Conservation (phyloP, 2,888 invertebrate genomes). For the Serripes groenlandicus region DNA sequence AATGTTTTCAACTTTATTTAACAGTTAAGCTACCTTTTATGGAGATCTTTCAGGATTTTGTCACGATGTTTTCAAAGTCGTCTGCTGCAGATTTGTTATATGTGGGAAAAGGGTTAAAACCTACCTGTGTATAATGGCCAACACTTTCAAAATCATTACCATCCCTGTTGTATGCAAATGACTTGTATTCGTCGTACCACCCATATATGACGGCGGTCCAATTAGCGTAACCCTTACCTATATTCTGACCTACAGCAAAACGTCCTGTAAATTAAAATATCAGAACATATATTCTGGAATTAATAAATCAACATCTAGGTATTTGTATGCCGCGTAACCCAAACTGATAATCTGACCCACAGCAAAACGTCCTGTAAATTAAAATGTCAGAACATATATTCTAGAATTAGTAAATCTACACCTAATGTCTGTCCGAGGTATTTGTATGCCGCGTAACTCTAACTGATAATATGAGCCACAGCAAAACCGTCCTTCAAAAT, state of each 20-base stretch:
- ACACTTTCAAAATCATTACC: slow-evolving; percentile 42
- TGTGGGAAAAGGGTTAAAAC: too few relatives aligned
- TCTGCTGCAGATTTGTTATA: too few relatives aligned
- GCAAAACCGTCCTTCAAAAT: slow-evolving; percentile 29
- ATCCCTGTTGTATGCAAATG: slow-evolving; percentile 42
- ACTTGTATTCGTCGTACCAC: slow-evolving; percentile 59
- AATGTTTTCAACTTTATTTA: too few relatives aligned
- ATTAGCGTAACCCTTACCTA: slow-evolving; percentile 38
- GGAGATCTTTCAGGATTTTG: too few relatives aligned
- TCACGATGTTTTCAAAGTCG: too few relatives aligned
- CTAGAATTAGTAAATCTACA: not conserved
- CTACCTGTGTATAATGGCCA: slow-evolving; percentile 71
- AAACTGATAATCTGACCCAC: slow-evolving; percentile 65
- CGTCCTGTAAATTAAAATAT: slow-evolving; percentile 40
- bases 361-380: slow-evolving; percentile 52
- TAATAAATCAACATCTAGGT: not conserved
- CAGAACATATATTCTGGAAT: not conserved
- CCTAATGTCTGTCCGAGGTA: not conserved
- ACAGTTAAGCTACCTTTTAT: too few relatives aligned
- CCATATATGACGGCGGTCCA: slow-evolving; percentile 55
- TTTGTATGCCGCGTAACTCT: slow-evolving; percentile 12
- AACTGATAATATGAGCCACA: slow-evolving; percentile 64
- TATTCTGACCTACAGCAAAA: slow-evolving; percentile 65
- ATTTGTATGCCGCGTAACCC: slow-evolving; percentile 8
- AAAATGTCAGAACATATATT: not conserved